These are phyloP conservation scores for Drosophila aff. DNA, from an alignment of 1,140 invertebrate genomes.

Conservation along the genomic window DNA sequence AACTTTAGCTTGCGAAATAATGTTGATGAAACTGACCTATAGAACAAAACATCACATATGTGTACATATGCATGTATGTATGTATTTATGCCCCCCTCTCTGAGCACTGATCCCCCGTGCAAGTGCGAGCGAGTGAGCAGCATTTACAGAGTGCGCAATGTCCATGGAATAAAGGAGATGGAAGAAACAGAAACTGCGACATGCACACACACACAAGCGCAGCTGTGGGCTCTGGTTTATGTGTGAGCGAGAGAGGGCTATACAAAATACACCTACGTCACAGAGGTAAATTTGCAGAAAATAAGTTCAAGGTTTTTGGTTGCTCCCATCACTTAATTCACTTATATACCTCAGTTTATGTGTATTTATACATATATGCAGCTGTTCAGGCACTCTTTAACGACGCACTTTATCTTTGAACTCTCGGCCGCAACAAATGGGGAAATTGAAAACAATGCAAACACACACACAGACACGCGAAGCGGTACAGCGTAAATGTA, in stretches of 20 bases:
- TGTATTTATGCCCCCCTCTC: neutral
- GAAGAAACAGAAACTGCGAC: neutral
- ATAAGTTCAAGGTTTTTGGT: neutral
- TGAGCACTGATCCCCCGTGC: neutral
- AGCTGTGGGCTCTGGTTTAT: neutral
- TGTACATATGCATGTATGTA: neutral
- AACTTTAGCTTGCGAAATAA: neutral
- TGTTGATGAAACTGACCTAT: neutral
- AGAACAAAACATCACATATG: neutral
- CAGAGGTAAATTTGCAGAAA: slow-evolving; percentile 7
- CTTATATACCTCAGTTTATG: too few species aligned
- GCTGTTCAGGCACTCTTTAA: neutral
- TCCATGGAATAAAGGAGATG: slow-evolving; percentile 6
- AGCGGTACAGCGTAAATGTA: too few species aligned
- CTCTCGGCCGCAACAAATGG: neutral
- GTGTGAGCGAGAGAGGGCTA: slow-evolving; percentile 1
- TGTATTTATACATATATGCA: neutral
- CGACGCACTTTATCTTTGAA: slow-evolving; percentile 3
- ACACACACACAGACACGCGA: neutral
- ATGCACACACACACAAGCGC: neutral
- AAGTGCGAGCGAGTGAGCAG: slow-evolving; percentile 6
- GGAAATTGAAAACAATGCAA: slow-evolving; percentile 25
- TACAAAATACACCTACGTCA: slow-evolving; percentile 18
- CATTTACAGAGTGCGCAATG: neutral
- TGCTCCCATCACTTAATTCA: neutral